Base-by-base conservation (phyloP, 1,140 invertebrate species). In the Conopomorpha cramerella region DNA sequence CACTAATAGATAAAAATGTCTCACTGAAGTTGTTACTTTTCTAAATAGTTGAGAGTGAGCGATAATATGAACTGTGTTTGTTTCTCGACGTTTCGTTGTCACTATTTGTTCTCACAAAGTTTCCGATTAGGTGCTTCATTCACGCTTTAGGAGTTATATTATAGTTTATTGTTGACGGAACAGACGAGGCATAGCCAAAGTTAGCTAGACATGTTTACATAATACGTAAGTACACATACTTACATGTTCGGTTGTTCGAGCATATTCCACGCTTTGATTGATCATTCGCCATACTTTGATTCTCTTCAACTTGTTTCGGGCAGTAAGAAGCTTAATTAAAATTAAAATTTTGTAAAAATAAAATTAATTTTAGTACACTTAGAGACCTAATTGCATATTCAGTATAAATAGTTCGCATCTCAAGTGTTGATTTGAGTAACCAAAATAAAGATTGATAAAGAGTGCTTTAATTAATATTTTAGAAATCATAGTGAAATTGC, bases 1-100 rank as follows among this genome's bases (percentile, higher is more conserved):
- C 70, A 74, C 66, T 62, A 62, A 67, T 70, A 72, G 67, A 66
- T 72, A 68, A 71, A 58, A 71, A 58, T 68, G 51, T 58, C 54
- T 60, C 62, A 63, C 59, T 51, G 60, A 59, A 50, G 50, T 59
- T 60, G 52, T 57, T 65, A 58, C 41, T 53, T 48, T 38, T 46
- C 38, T 37, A 43, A 54, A 54, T 57, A 49, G 49, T 60, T 49
- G 41, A 48, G 40, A 38, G 42, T 41, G 36, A 46, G 45, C 46
- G 41, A 43, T n/a, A n/a, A n/a, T n/a, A n/a, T n/a, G n/a, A n/a
- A n/a, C n/a, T n/a, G n/a, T n/a, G n/a, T n/a, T n/a, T n/a, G n/a
- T n/a, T n/a, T n/a, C n/a, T n/a, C n/a, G n/a, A n/a, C n/a, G n/a
- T n/a, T n/a, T n/a, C n/a, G n/a, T n/a, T n/a, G n/a, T n/a, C n/a